Evolutionary conservation across 2,113 vertebrate genomes (phyloP), one percentile per base, ranked within the genome.

Genomic region (Nymphicus hollandicus): DNA sequence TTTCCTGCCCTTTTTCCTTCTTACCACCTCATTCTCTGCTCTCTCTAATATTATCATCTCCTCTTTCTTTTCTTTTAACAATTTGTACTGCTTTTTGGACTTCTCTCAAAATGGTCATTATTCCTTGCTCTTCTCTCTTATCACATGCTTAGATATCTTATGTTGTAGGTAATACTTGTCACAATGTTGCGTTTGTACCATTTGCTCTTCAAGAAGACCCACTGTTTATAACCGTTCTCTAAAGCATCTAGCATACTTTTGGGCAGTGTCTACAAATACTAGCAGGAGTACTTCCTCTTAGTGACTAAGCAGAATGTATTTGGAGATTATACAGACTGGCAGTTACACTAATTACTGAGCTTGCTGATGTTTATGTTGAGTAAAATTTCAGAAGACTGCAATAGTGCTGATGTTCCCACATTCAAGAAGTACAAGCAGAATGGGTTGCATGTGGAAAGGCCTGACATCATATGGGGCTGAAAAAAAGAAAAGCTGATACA

Each of bases 231-330:
- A 47, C 29, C 63, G 37, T 76, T 79, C 81, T 65, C 20, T 64
- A 50, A 78, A 94, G 37, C 47, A 44, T 39, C 39, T 47, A 72
- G 52, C 39, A 33, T 39, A n/a, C 17, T 92, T 88, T 52, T 60
- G 47, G 72, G 35, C 49, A 20, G 52, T 61, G 55, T 70, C 88
- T 81, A 71, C 61, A 91, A 84, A 72, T 43, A 43, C 74, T 31
- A 88, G 60, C 69, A 50, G 63, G 53, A 73, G 24, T 58, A 53
- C 61, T 93, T 93, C 29, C 71, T 88, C 68, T 68, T 68, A 61
- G 88, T 95, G 93, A 95, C 92, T 97, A 93, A 96, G 88, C 90
- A 94, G 69, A 93, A 95, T 84, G 22, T 71, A 64, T 92, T 56
- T 94, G 90, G 80, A 81, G 52, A 79, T 88, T 70, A 79, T 74